Evolutionary conservation across 2,113 vertebrate genomes (phyloP).

Genomic region (Toxotes jaculatrix): DNA sequence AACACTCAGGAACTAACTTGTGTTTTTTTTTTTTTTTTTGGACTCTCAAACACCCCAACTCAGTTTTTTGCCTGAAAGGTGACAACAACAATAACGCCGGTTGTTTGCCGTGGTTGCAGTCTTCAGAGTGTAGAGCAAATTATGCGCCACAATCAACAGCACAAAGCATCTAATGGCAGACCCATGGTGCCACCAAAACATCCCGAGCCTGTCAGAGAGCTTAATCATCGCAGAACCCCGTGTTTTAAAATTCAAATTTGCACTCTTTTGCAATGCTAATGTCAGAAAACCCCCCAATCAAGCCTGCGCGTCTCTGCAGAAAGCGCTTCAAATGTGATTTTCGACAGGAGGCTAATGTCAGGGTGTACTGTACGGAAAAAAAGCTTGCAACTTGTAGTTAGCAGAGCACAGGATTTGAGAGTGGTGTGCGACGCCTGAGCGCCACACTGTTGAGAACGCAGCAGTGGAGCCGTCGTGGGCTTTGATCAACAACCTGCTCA

Average conservation of each 20-base stretch:
- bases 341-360: conserved; percentile 62
- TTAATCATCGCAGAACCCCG: conserved; percentile 62
- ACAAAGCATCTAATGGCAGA: conserved; percentile 63
- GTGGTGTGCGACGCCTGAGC: conserved; percentile 14
- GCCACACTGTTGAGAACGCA: conserved; percentile 41
- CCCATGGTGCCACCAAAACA: conserved; percentile 46
- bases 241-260: conserved; percentile 69
- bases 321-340: conserved; percentile 49
- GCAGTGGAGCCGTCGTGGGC: conserved; percentile 59
- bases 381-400: conserved; percentile 34
- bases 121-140: conserved; percentile 42
- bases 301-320: conserved; percentile 22
- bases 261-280: conserved; percentile 75
- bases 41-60: neutral
- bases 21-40: neutral
- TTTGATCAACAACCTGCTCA: conserved; percentile 80
- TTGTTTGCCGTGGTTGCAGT: conserved; percentile 16
- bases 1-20: neutral
- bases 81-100: neutral
- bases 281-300: conserved; percentile 36
- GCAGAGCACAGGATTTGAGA: conserved; percentile 59
- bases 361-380: conserved; percentile 35
- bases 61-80: conserved; percentile 12
- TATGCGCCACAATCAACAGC: conserved; percentile 68
- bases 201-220: conserved; percentile 57